phyloP scores from a whole-genome alignment of 2,888 invertebrate genomes.

The Drosophila prostipennis region DNA sequence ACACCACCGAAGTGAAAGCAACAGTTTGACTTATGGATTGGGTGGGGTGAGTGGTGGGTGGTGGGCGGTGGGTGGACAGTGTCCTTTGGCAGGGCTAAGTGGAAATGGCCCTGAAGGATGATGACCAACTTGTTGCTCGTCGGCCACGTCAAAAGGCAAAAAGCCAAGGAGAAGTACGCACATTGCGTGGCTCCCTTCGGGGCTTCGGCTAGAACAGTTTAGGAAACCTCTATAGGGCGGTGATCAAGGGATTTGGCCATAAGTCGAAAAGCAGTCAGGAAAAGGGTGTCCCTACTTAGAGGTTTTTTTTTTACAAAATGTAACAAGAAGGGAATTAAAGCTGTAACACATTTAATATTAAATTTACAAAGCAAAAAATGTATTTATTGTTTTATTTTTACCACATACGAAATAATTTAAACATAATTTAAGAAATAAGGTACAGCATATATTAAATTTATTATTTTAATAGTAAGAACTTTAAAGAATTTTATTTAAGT shows the following conservation, averaged over 20 bases:
- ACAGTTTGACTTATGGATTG: conserved; percentile 33
- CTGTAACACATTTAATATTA: background rate
- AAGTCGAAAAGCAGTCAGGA: background rate
- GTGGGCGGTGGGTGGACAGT: no score
- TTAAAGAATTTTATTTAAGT: no score
- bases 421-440: no score
- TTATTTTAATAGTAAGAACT: no score
- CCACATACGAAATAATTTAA: no score
- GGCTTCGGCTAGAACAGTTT: conserved; percentile 27
- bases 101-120: conserved; percentile 10
- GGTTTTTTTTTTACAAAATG: background rate
- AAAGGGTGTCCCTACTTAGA: background rate
- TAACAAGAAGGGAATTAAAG: background rate
- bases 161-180: conserved; percentile 25
- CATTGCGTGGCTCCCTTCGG: conserved; percentile 16
- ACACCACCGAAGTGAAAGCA: conserved; percentile 30
- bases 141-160: conserved; percentile 19
- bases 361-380: no score
- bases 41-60: background rate
- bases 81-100: background rate
- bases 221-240: conserved; percentile 27
- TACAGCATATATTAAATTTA: no score
- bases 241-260: conserved; percentile 16
- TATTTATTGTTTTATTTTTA: no score
- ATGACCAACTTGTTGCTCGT: conserved; percentile 51